Base-by-base conservation (phyloP, 2,888 invertebrate species). In the Balanococcus diminutus region DNA sequence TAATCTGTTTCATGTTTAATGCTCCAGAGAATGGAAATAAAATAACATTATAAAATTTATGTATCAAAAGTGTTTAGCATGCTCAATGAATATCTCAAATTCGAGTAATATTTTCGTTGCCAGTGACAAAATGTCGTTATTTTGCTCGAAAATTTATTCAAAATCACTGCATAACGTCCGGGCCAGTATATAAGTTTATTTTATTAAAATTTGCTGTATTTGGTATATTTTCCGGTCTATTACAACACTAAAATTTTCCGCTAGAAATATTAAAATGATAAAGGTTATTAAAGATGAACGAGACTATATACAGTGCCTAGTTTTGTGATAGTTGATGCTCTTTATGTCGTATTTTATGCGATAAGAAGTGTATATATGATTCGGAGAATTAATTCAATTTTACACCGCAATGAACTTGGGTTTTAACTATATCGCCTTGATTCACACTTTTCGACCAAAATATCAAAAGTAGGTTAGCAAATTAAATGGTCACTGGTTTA, bases 1-100 rank as follows among this genome's bases (percentile, higher is more conserved):
- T 79, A 79, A 79, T 79, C 75, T 79, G 75, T 79, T 79, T 79
- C 75, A 79, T 79, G 36, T 79, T 79, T 79, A 79, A 79, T 79
- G 75, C 75, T 79, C 75, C 22, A 79, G 31, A 32, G 75, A 79
- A 79, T 79, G 36, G 32, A 79, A 79, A 79, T 79, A 79, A 79
- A 79, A 79, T 79, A 79, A 36, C 75, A 79, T 79, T 32, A 79
- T 79, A 67, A 67, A 67, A 79, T 79, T 79, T 79, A 79, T 36
- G 75, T 14, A 79, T 79, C 36, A 79, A 79, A 79, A 79, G 75
- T 79, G 75, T 79, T 79, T 36, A 32, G 75, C 75, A 79, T 79
- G 36, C 36, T 79, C 75, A 79, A 79, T 36, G 75, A 79, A 79
- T 79, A 36, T 36, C 36, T 79, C 75, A 79, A 67, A 28, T 67